Conservation (phyloP, 2,113 vertebrate genomes). For the Origma solitaria region DNA sequence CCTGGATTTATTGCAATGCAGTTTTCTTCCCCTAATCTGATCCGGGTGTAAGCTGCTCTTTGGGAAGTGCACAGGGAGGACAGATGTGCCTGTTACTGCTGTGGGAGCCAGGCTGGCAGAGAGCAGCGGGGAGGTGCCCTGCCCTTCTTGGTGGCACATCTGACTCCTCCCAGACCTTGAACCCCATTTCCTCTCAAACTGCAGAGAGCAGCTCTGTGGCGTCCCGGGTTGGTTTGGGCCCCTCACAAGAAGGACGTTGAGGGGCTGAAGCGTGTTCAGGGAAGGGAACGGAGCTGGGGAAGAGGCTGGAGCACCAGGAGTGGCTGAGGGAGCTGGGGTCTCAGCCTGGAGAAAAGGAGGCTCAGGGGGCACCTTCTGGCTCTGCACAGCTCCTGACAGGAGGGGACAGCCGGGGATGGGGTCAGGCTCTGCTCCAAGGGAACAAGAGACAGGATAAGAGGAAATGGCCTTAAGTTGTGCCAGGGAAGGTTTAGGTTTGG, state of each 20-base stretch:
- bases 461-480: neutral
- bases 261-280: neutral
- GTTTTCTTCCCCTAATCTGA: conserved; percentile 19
- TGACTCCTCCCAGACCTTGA: neutral
- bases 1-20: neutral
- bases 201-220: neutral
- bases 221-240: neutral
- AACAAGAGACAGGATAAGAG: neutral
- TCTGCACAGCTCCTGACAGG: neutral
- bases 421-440: neutral
- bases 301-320: neutral
- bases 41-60: conserved; percentile 26
- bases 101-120: neutral
- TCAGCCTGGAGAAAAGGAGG: neutral
- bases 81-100: neutral
- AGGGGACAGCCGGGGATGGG: neutral
- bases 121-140: neutral
- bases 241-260: neutral
- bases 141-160: neutral
- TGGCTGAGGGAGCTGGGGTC: neutral
- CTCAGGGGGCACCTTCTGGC: neutral
- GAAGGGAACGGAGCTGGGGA: neutral
- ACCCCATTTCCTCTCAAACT: neutral
- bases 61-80: neutral
- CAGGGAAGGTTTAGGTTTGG: neutral